Conservation (phyloP, 2,888 invertebrate genomes). For the Periphyllus acericola region DNA sequence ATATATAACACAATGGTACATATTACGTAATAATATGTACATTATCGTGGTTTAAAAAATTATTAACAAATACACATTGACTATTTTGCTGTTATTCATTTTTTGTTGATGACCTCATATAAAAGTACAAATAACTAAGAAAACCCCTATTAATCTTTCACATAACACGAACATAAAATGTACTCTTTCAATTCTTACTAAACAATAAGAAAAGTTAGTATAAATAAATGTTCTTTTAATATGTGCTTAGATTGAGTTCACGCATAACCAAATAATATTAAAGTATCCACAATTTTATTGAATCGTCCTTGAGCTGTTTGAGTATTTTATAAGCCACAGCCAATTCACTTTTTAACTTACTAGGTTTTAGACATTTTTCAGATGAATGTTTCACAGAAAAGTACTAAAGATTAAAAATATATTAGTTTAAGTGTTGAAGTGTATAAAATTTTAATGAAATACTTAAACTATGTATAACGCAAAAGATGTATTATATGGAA, state of each 20-base stretch:
- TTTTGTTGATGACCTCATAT: too few relatives aligned
- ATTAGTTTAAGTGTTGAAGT: neutral
- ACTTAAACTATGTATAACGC: too few relatives aligned
- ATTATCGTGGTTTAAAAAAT: too few relatives aligned
- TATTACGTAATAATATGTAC: too few relatives aligned
- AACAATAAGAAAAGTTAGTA: neutral
- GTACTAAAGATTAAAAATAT: slow-evolving; percentile 33
- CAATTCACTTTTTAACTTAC: slow-evolving; percentile 18
- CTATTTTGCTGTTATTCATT: too few relatives aligned
- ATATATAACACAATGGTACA: too few relatives aligned
- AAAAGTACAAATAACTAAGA: too few relatives aligned
- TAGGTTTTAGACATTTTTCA: slow-evolving; percentile 20
- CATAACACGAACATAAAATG: too few relatives aligned
- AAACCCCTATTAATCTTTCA: too few relatives aligned
- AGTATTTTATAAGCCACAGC: slow-evolving; percentile 23
- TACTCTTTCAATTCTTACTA: too few relatives aligned
- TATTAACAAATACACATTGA: too few relatives aligned
- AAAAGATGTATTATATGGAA: too few relatives aligned
- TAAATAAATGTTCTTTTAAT: neutral
- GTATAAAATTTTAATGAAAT: neutral
- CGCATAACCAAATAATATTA: neutral
- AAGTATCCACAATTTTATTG: neutral
- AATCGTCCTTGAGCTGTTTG: neutral
- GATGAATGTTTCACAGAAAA: neutral
- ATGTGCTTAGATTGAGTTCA: neutral